Base-by-base conservation (phyloP, 92 coral and sea anemone genomes). In the Palythoa heliodiscus region DNA sequence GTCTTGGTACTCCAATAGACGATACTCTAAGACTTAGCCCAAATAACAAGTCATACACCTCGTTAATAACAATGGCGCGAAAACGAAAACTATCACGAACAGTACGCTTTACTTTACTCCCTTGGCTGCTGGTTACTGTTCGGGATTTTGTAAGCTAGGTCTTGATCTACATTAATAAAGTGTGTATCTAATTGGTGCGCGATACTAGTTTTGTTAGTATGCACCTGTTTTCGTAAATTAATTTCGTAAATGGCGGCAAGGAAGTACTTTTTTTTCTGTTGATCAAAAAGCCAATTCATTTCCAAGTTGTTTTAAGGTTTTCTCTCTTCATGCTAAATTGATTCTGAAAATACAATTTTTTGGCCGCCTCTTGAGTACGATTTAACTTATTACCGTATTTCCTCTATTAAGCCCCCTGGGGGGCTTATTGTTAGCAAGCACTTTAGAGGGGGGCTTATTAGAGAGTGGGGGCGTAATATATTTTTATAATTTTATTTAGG, bases 71-170 rank as follows among this genome's bases (percentile, higher is more conserved):
- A 81, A 83, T 90, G 74, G 87, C 77, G 64, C 93, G 86, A 68
- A 90, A 90, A 75, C 75, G 73, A 87, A 87, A 90, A 55, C 86
- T 90, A 83, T 90, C 83, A 24, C 73, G 82, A 50, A 85, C 84
- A 47, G 93, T 53, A 70, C 84, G 73, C 57, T 84, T 87, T 38
- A 91, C n/a, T 81, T 68, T 86, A 81, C 22, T 38, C 35, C 7
- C 22, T 74, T 64, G 89, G 93, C 74, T 81, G 72, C 50, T 68
- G 68, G 74, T 84, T 50, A 39, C 52, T 87, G 39, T 64, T 40
- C 48, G 94, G 92, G 22, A 91, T 79, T 17, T 89, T 75, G 40
- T 61, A 75, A 70, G 93, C 89, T 38, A 91, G 93, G 13, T 86
- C 93, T 39, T 74, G 78, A 43, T 87, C 93, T 35, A 90, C 86